Percentiles rank a stretch among this genome's conserved stretches.
Evolutionary conservation across 2,113 vertebrate genomes (phyloP).

Genomic region (Isurus oxyrinchus): DNA sequence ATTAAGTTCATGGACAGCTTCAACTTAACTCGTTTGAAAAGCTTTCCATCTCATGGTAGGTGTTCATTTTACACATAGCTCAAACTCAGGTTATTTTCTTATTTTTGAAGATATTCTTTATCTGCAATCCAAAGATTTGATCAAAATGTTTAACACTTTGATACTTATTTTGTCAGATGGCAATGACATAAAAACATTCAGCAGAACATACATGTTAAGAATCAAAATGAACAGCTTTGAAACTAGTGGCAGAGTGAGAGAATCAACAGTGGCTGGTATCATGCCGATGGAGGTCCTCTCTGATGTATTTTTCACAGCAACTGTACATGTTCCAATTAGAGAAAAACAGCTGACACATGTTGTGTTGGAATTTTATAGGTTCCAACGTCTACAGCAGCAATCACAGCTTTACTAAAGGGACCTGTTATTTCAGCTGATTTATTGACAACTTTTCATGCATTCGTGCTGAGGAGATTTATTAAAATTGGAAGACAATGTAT

Average conservation of each 20-base stretch:
- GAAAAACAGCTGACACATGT: not conserved
- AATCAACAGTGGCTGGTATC: not conserved
- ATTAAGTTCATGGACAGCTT: not conserved
- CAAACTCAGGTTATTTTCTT: not conserved
- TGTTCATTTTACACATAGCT: not conserved
- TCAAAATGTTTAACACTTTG: not conserved
- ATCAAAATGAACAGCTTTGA: not conserved
- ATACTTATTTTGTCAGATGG: not conserved
- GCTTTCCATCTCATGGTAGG: not conserved
- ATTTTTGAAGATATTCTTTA: not conserved
- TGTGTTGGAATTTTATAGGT: not conserved
- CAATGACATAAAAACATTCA: not conserved
- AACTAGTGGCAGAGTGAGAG: not conserved
- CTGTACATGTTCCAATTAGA: not conserved
- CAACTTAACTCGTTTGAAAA: not conserved
- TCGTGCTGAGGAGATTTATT: not conserved
- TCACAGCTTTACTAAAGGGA: not conserved
- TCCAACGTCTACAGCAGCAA: not conserved
- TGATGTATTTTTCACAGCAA: not conserved
- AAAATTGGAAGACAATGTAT: not conserved
- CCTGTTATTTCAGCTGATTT: not conserved
- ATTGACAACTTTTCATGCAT: not conserved
- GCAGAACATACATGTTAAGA: not conserved
- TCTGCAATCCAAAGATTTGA: not conserved
- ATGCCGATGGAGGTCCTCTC: not conserved